Conservation (phyloP, 2,113 vertebrate species). For the Poeciliopsis occidentalis region DNA sequence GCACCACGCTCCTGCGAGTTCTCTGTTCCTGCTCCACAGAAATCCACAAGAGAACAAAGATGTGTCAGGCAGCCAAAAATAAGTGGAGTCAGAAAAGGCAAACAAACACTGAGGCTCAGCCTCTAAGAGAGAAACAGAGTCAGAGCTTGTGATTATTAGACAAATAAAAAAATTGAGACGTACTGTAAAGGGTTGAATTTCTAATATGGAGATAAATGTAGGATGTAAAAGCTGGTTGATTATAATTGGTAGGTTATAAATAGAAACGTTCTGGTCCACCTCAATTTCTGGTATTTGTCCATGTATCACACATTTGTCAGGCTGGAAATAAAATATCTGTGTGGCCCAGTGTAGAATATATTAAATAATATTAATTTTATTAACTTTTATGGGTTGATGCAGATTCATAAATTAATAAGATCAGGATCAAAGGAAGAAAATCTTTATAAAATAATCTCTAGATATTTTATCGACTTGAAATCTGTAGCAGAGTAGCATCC, state of each 20-base stretch:
- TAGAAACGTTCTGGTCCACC: background rate
- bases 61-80: conserved; percentile 6
- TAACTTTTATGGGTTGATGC: no score
- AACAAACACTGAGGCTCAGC: background rate
- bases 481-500: no score
- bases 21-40: background rate
- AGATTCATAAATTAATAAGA: no score
- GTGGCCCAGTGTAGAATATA: background rate
- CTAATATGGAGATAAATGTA: background rate
- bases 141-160: background rate
- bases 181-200: background rate
- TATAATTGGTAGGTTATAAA: background rate
- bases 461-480: no score
- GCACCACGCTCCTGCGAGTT: background rate
- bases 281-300: background rate
- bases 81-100: background rate
- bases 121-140: background rate
- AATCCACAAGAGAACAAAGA: background rate
- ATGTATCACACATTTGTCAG: background rate
- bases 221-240: background rate
- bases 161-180: background rate
- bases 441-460: no score
- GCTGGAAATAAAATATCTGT: background rate
- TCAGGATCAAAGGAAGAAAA: no score
- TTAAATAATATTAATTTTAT: background rate